A percentile compares a stretch with the other conserved stretches of the same genome.
phyloP scores from a whole-genome alignment of 1,140 invertebrate species.

The Asobara japonica region DNA sequence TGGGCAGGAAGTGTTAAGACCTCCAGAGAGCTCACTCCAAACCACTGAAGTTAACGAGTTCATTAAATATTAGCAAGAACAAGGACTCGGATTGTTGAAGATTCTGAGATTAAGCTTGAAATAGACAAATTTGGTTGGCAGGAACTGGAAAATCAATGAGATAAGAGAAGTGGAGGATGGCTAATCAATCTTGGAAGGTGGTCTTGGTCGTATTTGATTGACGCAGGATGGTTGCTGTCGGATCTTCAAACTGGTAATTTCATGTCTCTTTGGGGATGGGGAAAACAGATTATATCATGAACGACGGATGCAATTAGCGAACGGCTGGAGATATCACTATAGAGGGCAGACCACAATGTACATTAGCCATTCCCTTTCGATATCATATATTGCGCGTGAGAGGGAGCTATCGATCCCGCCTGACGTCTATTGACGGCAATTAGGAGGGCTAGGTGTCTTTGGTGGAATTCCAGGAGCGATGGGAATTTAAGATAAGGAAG shows the following conservation, averaged over 20 bases:
- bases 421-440: not conserved
- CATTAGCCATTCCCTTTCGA: not conserved
- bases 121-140: not conserved
- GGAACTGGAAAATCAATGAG: not conserved
- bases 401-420: not conserved
- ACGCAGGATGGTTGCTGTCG: not conserved
- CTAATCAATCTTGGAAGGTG: not conserved
- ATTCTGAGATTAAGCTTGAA: not conserved
- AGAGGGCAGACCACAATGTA: not conserved
- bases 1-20: no score
- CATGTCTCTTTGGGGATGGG: not conserved
- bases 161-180: not conserved
- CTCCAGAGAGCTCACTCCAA: no score
- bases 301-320: constrained; percentile 13
- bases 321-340: not conserved
- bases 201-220: not conserved
- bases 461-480: not conserved
- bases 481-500: not conserved
- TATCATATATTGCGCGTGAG: not conserved
- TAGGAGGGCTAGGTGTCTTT: not conserved
- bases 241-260: not conserved
- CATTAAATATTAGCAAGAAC: not conserved
- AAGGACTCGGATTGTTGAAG: not conserved
- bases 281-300: not conserved
- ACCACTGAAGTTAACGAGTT: not conserved